Conservation (phyloP, 2,888 invertebrate species). For the Micoletzkya japonica region DNA sequence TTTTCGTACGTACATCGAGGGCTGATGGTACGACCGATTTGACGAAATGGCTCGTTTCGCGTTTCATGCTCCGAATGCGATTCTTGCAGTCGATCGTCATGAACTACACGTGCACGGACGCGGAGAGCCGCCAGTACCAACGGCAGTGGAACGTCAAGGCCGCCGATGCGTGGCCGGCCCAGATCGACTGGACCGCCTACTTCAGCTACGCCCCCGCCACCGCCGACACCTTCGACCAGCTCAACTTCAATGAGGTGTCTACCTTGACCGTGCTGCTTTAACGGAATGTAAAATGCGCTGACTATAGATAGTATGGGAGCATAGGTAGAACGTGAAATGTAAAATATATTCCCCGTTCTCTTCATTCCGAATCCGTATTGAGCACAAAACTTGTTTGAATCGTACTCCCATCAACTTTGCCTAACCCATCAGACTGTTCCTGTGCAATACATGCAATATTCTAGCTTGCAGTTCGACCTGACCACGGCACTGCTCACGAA, state of each 20-base stretch:
- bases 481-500: background rate
- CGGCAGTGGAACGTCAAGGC: background rate
- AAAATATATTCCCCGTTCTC: too few species aligned
- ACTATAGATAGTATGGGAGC: too few species aligned
- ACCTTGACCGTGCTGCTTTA: background rate
- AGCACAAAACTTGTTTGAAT: too few species aligned
- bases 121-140: background rate
- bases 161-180: background rate
- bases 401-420: too few species aligned
- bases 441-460: too few species aligned
- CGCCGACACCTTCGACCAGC: constrained; percentile 24
- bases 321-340: too few species aligned
- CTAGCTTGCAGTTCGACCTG: background rate
- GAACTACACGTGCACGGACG: constrained; percentile 5
- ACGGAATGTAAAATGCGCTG: background rate
- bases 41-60: too few species aligned
- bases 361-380: background rate
- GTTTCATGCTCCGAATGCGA: too few species aligned
- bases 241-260: constrained; percentile 32
- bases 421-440: too few species aligned
- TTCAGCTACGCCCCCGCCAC: constrained; percentile 22
- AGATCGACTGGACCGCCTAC: constrained; percentile 1
- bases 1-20: too few species aligned
- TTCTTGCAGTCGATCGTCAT: constrained; percentile 9
- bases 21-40: too few species aligned